These are phyloP conservation scores for Laothoe populi DNA, from an alignment of 2,888 invertebrate species.

Conservation along the genomic window DNA sequence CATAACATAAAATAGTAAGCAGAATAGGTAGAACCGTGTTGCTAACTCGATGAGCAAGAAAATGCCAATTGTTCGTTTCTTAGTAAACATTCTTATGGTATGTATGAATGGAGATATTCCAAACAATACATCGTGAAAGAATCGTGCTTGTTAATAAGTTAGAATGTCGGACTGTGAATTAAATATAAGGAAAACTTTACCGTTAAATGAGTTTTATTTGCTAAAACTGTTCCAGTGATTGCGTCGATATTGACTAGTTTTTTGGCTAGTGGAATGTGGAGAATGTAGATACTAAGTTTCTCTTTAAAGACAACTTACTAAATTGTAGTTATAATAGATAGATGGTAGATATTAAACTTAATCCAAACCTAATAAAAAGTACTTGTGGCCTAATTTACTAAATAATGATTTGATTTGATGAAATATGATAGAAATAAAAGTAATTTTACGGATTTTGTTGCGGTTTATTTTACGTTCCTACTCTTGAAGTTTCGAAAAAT, in stretches of 20 bases:
- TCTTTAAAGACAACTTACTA: background rate
- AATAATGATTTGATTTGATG: no score
- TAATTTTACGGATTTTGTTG: no score
- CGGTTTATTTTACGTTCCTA: no score
- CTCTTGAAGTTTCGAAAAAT: no score
- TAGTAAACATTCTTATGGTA: conserved; percentile 10
- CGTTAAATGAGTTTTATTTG: background rate
- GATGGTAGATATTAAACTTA: no score
- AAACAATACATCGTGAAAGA: conserved; percentile 11
- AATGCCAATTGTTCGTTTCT: conserved; percentile 11
- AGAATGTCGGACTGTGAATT: background rate
- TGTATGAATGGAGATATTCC: conserved; percentile 1
- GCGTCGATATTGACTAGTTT: background rate
- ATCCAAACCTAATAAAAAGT: no score
- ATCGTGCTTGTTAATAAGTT: background rate
- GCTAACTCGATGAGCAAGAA: conserved; percentile 3
- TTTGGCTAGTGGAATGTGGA: background rate
- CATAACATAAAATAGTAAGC: background rate
- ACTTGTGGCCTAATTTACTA: no score
- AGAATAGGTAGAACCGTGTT: conserved; percentile 5
- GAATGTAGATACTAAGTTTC: background rate
- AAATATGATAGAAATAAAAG: no score
- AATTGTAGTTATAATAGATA: no score
- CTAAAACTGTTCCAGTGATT: background rate
- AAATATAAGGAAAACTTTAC: background rate